A percentile compares a stretch with the other conserved stretches of the same genome.
phyloP scores from a whole-genome alignment of 1,140 invertebrate genomes.

The Lutraria rhynchaena region DNA sequence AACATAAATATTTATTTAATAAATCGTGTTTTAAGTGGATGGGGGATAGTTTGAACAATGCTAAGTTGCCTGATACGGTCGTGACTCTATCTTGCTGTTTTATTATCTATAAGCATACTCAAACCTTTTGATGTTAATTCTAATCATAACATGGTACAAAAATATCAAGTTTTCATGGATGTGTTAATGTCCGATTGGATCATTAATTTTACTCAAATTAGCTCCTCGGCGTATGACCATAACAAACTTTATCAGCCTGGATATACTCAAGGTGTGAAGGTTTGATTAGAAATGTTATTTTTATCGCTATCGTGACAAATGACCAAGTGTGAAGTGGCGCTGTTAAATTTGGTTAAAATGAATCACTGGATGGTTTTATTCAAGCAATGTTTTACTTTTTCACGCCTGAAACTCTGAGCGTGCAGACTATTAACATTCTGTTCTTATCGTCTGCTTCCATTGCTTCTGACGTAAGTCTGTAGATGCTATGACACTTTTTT shows the following conservation, averaged over 20 bases:
- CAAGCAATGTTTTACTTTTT: too few species aligned
- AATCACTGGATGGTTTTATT: too few species aligned
- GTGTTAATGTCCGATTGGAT: neutral
- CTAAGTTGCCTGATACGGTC: neutral
- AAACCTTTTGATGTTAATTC: neutral
- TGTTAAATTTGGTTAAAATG: too few species aligned
- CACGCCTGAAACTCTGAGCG: too few species aligned
- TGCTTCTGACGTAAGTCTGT: too few species aligned
- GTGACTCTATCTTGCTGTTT: neutral
- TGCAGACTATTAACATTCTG: too few species aligned
- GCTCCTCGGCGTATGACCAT: neutral
- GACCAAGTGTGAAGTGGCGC: neutral
- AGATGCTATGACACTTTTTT: too few species aligned
- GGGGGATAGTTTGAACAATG: neutral
- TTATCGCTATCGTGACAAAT: neutral
- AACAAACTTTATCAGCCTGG: constrained; percentile 13
- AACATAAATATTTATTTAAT: too few species aligned
- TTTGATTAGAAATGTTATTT: neutral
- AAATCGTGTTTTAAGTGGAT: too few species aligned
- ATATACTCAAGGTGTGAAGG: constrained; percentile 26
- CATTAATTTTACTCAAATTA: constrained; percentile 18
- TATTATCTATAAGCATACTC: neutral
- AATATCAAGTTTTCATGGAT: constrained; percentile 29
- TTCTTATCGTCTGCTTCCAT: too few species aligned
- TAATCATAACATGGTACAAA: constrained; percentile 30